phyloP scores from a whole-genome alignment of 1,140 invertebrate genomes.

The Tribolium castaneum region DNA sequence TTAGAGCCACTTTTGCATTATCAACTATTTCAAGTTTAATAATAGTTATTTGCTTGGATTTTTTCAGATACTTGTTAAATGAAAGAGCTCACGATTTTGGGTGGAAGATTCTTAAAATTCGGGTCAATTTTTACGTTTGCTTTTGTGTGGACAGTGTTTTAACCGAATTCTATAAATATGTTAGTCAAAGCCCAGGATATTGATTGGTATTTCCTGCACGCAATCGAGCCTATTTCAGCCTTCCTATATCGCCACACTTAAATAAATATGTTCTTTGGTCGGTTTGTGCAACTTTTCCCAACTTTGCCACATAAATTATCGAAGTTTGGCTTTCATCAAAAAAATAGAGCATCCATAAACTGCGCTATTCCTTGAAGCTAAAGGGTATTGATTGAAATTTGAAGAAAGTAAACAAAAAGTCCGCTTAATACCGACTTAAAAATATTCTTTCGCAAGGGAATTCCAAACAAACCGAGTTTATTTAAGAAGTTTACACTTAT shows the following conservation, averaged over 20 bases:
- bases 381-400: neutral
- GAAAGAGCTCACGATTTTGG: too few relatives aligned
- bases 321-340: neutral
- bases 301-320: neutral
- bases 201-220: slow-evolving; percentile 20
- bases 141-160: neutral
- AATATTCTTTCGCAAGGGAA: neutral
- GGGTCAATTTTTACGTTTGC: neutral
- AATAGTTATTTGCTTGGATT: too few relatives aligned
- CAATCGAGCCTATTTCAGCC: slow-evolving; percentile 4
- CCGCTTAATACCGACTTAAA: neutral
- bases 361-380: neutral
- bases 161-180: slow-evolving; percentile 5
- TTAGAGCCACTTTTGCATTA: too few relatives aligned
- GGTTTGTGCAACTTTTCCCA: neutral
- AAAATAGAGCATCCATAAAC: neutral
- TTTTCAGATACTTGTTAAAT: too few relatives aligned
- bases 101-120: too few relatives aligned
- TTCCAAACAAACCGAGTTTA: neutral
- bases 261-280: slow-evolving; percentile 9
- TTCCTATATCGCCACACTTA: slow-evolving; percentile 5
- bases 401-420: neutral
- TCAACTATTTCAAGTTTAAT: too few relatives aligned
- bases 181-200: slow-evolving; percentile 4
- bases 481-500: neutral